Percentiles rank a stretch among this genome's conserved stretches.
Conservation (phyloP, 2,888 invertebrate genomes). For the Cabera pusaria region DNA sequence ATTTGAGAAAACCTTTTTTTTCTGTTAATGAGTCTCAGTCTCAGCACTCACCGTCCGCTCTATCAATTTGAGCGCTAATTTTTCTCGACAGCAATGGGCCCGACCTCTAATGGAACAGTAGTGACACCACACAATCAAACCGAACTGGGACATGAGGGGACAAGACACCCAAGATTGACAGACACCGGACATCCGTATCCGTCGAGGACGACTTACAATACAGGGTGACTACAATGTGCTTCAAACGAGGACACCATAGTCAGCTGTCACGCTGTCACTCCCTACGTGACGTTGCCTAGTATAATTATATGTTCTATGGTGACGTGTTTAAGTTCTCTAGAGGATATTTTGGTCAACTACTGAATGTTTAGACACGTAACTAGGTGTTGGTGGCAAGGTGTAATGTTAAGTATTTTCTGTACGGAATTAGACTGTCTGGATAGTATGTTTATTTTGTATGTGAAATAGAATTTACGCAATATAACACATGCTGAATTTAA, state of each 20-base stretch:
- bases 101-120: slow-evolving; percentile 29
- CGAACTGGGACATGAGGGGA: slow-evolving; percentile 32
- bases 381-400: slow-evolving; percentile 17
- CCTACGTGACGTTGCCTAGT: no score
- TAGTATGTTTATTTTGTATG: no score
- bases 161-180: slow-evolving; percentile 49
- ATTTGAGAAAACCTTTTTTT: slow-evolving; percentile 11
- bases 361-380: slow-evolving; percentile 25
- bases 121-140: slow-evolving; percentile 20
- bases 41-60: slow-evolving; percentile 13
- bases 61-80: slow-evolving; percentile 30
- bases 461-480: no score
- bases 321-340: slow-evolving; percentile 20
- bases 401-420: slow-evolving; percentile 12
- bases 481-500: no score
- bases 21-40: slow-evolving; percentile 21
- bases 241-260: slow-evolving; percentile 19
- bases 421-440: slow-evolving; percentile 12
- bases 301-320: no score
- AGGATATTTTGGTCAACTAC: slow-evolving; percentile 28
- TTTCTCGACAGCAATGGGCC: slow-evolving; percentile 22
- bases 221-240: slow-evolving; percentile 37
- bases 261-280: no score
- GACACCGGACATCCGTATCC: slow-evolving; percentile 46
- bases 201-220: slow-evolving; percentile 30